Base-by-base conservation (phyloP, 2,797 vertebrate genomes). In the Argyrosomus regius region DNA sequence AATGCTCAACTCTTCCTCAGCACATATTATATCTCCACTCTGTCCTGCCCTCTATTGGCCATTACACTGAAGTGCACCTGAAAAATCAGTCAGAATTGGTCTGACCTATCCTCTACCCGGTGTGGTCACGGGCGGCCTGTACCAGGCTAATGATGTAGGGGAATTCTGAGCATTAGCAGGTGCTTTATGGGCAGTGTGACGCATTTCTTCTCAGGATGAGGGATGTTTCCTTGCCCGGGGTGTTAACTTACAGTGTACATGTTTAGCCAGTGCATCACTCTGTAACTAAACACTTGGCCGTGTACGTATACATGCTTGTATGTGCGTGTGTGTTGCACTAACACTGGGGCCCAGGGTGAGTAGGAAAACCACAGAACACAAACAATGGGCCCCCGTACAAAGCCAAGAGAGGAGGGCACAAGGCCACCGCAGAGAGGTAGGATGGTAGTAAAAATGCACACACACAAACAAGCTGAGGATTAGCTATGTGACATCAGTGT, bases 31-130 rank as follows among this genome's bases (percentile, higher is more conserved):
- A 84, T n/a, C 49, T 61, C 57, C 61, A 26, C 87, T 88, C 87
- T 70, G 75, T 59, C 60, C 54, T 60, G 86, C 88, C 92, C 93
- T 94, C 95, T 94, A 84, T 89, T 94, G 95, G 92, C 39, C 54
- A 62, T 50, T 60, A 11, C 22, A 6, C 20, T 54, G 24, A 84
- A 78, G 11, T 88, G 74, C 82, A 62, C 12, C 71, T 1, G 2
- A 22, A 69, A 77, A 53, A 54, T 22, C 18, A 39, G 53, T 43
- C 24, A 35, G 16, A 64, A 45, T 11, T 41, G n/a, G 64, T 45
- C 52, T 72, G 77, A 69, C 49, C 60, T 49, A 7, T 28, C 46
- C 41, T 72, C 48, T 72, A 31, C 39, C 2, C 26, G 3, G 54
- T 39, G 71, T 68, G 75, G 62, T 75, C 50, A 68, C 5, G 18